These are phyloP conservation scores for Pampus argenteus DNA, from an alignment of 2,797 vertebrate species.

Conservation along the genomic window DNA sequence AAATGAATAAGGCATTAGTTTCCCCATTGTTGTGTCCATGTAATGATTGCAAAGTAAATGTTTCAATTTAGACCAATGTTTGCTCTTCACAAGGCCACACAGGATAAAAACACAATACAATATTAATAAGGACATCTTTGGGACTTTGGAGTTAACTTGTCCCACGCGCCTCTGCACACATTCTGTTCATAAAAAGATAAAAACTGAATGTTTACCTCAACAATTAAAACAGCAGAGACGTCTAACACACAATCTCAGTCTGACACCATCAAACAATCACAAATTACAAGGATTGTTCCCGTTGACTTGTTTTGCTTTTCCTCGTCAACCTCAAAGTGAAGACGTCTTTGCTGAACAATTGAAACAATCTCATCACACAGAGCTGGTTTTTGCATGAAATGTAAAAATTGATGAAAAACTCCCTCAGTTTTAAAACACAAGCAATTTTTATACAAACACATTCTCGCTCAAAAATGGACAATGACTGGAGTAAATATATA, in stretches of 20 bases:
- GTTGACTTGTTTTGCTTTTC: slow-evolving; percentile 19
- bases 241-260: slow-evolving; percentile 6
- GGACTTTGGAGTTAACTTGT: not conserved
- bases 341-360: not conserved
- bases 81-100: not conserved
- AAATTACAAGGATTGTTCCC: slow-evolving; percentile 23
- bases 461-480: slow-evolving; percentile 24
- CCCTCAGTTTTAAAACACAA: slow-evolving; percentile 27
- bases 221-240: not conserved
- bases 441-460: slow-evolving; percentile 30
- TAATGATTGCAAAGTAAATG: not conserved
- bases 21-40: not conserved
- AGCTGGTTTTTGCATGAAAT: slow-evolving; percentile 19
- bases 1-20: not conserved
- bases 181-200: not conserved
- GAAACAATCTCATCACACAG: slow-evolving; percentile 9
- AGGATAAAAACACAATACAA: not conserved
- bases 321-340: not conserved
- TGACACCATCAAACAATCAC: not conserved
- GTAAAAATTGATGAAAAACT: slow-evolving; percentile 13
- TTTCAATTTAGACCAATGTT: not conserved
- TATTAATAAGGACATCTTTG: not conserved
- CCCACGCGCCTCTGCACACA: not conserved
- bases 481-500: slow-evolving; percentile 35
- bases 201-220: not conserved